A percentile compares a stretch with the other conserved stretches of the same genome.
phyloP scores from a whole-genome alignment of 2,888 invertebrate species.

The Lapara coniferarum region DNA sequence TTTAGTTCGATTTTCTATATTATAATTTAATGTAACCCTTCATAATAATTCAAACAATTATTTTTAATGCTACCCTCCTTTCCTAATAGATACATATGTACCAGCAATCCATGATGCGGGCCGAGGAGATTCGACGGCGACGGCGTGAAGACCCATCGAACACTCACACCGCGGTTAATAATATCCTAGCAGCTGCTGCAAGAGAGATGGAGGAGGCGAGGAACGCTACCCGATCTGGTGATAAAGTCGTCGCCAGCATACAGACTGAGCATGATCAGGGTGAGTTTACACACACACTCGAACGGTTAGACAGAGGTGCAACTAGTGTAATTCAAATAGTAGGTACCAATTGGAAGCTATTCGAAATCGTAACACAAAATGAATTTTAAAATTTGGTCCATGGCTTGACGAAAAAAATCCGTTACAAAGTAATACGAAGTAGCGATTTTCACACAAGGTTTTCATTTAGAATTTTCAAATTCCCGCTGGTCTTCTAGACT shows the following conservation, averaged over 20 bases:
- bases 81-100: constrained; percentile 75
- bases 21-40: not conserved
- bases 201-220: constrained; percentile 78
- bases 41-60: not conserved
- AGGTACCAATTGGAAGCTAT: no score
- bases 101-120: constrained; percentile 81
- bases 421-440: no score
- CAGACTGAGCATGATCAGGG: constrained; percentile 75
- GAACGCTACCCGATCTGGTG: constrained; percentile 52
- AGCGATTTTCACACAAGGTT: no score
- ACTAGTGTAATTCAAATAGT: no score
- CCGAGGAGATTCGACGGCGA: constrained; percentile 73
- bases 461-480: no score
- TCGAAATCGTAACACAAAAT: no score
- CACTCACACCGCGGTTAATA: constrained; percentile 78
- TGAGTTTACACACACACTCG: constrained; percentile 29
- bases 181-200: constrained; percentile 77
- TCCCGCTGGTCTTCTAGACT: no score
- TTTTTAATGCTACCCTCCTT: not conserved
- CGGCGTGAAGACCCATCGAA: constrained; percentile 70
- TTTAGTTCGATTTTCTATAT: no score
- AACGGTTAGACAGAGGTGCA: no score
- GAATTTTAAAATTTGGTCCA: no score
- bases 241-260: constrained; percentile 66
- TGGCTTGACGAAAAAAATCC: no score